A percentile compares a stretch with the other conserved stretches of the same genome.
phyloP scores from a whole-genome alignment of 2,113 vertebrate genomes.

The Sialia sialis region DNA sequence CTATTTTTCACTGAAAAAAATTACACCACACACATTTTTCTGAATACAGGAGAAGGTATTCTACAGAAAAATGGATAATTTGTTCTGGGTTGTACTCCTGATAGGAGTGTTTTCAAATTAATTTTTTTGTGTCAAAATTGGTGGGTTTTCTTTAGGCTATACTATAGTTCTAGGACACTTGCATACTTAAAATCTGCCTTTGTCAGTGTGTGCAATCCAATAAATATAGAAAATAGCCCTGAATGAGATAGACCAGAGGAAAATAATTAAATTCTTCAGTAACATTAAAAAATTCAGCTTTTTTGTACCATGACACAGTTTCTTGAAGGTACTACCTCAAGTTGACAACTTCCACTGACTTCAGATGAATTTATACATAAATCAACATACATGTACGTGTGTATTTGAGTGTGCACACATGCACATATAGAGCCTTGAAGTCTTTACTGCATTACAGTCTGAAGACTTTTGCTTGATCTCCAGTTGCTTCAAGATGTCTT shows the following conservation, averaged over 20 bases:
- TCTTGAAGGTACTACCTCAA: not conserved
- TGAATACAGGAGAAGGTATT: not conserved
- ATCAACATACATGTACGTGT: not conserved
- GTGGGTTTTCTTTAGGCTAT: not conserved
- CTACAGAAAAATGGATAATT: not conserved
- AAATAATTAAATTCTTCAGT: not conserved
- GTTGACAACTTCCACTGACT: not conserved
- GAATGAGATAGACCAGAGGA: not conserved
- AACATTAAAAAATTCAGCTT: not conserved
- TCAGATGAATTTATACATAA: not conserved
- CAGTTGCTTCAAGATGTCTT: not conserved
- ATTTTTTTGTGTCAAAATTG: not conserved
- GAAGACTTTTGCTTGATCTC: not conserved
- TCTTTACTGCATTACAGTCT: not conserved
- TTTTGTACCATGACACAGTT: not conserved
- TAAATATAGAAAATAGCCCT: not conserved
- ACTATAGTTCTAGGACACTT: not conserved
- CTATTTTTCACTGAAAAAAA: not conserved
- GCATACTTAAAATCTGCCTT: not conserved
- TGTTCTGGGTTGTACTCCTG: not conserved
- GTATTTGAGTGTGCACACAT: fast-evolving
- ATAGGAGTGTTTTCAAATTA: not conserved
- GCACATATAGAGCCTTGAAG: not conserved
- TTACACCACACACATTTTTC: not conserved
- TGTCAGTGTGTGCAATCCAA: not conserved